These are phyloP conservation scores for Mirza zaza DNA, from an alignment of 2,113 vertebrate genomes.

Conservation along the genomic window DNA sequence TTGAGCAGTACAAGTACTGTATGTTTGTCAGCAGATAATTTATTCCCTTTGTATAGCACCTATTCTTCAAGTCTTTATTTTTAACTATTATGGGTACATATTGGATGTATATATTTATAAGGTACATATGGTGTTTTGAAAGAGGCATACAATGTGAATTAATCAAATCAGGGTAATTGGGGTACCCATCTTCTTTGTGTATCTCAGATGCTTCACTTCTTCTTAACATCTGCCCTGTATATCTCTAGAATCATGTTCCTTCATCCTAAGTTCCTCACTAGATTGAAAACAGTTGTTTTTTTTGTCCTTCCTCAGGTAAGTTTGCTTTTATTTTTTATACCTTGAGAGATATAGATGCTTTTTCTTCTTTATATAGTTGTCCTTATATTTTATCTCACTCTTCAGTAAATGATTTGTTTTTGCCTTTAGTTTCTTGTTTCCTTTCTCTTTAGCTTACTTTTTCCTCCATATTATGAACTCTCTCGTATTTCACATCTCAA, in stretches of 20 bases:
- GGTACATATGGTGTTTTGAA: too few species aligned
- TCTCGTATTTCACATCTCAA: not conserved
- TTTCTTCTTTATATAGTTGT: not conserved
- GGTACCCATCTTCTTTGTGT: not conserved
- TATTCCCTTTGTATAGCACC: not conserved
- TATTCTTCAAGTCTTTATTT: not conserved
- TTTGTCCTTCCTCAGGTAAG: not conserved
- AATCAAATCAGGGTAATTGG: too few species aligned
- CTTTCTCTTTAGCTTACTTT: not conserved
- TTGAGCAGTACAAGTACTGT: rapidly evolving
- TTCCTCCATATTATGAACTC: not conserved
- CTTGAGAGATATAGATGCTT: not conserved
- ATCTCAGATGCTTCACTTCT: not conserved
- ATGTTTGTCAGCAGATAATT: not conserved
- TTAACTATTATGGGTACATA: too few species aligned
- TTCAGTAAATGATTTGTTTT: slow-evolving; percentile 44
- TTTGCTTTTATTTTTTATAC: not conserved
- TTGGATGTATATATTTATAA: too few species aligned
- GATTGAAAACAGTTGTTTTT: not conserved
- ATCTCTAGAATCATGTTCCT: not conserved
- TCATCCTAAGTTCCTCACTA: not conserved
- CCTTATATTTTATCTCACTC: not conserved
- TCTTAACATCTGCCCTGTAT: not conserved
- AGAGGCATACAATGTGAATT: too few species aligned
- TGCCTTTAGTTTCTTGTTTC: not conserved